phyloP scores from a whole-genome alignment of 2,888 invertebrate genomes.

The Julus scandinavius region DNA sequence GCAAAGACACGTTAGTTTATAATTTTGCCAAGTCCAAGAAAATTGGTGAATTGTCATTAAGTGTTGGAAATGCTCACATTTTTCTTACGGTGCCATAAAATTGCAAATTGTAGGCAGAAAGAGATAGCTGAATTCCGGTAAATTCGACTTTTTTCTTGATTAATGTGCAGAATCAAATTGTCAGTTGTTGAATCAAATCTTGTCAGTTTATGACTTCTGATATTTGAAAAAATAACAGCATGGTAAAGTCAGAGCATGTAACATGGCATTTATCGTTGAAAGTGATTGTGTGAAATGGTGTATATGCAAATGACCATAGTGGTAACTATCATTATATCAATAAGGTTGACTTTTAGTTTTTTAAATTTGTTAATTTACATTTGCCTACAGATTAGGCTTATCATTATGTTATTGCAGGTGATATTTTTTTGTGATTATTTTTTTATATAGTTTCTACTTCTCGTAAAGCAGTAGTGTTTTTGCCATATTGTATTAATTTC shows the following conservation, averaged over 20 bases:
- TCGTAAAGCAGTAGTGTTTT: neutral
- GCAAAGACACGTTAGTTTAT: neutral
- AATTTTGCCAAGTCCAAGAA: neutral
- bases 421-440: neutral
- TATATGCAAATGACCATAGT: too few relatives aligned
- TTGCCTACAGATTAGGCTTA: neutral
- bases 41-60: neutral
- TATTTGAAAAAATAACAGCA: too few relatives aligned
- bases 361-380: neutral
- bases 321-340: neutral
- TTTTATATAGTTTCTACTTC: neutral
- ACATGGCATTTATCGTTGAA: too few relatives aligned
- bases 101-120: neutral
- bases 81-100: slow-evolving; percentile 14
- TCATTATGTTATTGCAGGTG: neutral
- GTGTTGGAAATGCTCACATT: slow-evolving; percentile 9
- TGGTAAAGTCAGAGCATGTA: too few relatives aligned
- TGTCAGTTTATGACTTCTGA: too few relatives aligned
- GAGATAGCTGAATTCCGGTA: neutral
- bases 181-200: neutral
- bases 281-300: too few relatives aligned
- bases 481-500: neutral
- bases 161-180: neutral
- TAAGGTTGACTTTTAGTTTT: neutral
- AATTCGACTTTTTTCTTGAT: neutral